Conservation (phyloP, 2,113 vertebrate genomes). For the Apteryx owenii region DNA sequence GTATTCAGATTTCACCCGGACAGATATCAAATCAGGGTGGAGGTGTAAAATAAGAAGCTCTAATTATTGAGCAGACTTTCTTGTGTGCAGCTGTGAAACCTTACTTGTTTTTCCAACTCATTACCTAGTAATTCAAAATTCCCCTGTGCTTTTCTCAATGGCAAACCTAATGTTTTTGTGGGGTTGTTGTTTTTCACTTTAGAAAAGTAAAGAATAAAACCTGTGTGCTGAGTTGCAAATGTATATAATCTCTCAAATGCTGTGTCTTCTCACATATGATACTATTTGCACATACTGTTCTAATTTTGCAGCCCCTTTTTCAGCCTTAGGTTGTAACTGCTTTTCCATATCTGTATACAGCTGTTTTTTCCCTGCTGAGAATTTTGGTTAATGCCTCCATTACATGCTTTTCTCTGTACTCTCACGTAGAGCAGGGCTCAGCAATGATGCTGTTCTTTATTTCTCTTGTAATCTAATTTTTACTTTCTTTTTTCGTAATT, state of each 20-base stretch:
- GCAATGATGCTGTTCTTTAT: neutral
- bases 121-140: neutral
- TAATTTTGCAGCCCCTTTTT: neutral
- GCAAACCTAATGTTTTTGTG: neutral
- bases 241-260: neutral
- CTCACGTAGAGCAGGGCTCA: neutral
- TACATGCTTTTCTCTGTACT: neutral
- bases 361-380: neutral
- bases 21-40: neutral
- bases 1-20: slow-evolving; percentile 19
- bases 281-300: neutral
- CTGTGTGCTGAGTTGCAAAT: neutral
- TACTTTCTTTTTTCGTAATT: neutral
- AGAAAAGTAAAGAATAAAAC: neutral
- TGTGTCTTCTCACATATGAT: fast-evolving
- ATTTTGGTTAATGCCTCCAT: neutral
- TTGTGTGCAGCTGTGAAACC: neutral
- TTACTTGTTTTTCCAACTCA: neutral
- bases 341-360: neutral
- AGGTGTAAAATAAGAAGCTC: neutral
- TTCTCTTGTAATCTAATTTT: neutral
- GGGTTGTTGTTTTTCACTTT: neutral
- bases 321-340: neutral
- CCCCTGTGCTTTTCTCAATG: neutral
- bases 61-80: neutral